A percentile compares a stretch with the other conserved stretches of the same genome.
Conservation (phyloP, 2,113 vertebrate species). For the Ginglymostoma cirratum region DNA sequence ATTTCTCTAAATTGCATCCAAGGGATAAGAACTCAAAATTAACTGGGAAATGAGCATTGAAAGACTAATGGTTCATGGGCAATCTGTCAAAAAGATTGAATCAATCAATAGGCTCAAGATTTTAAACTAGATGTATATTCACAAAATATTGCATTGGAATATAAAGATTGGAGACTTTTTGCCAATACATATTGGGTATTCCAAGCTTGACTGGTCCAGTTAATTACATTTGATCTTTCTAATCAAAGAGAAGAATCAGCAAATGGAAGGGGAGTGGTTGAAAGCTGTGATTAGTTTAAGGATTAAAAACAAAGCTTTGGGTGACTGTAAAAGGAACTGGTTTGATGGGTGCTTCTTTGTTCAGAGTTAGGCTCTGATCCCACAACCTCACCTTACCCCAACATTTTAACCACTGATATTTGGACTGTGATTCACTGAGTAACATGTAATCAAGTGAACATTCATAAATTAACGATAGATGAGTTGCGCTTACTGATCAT, state of each 20-base stretch:
- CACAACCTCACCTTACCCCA: no score
- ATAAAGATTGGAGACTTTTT: no score
- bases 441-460: background rate
- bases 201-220: background rate
- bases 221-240: background rate
- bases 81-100: background rate
- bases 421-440: background rate
- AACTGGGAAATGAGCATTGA: background rate
- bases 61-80: background rate
- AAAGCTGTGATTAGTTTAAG: background rate
- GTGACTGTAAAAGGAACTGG: no score
- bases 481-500: background rate
- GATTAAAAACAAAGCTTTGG: background rate
- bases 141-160: background rate
- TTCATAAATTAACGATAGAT: background rate
- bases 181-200: background rate
- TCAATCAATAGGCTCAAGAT: background rate
- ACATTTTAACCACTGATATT: no score
- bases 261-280: background rate
- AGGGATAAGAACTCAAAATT: background rate
- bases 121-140: background rate
- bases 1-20: background rate
- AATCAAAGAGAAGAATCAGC: background rate
- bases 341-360: no score
- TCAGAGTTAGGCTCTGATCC: background rate